phyloP scores from a whole-genome alignment of 2,797 vertebrate genomes.

The Hydrolagus colliei region DNA sequence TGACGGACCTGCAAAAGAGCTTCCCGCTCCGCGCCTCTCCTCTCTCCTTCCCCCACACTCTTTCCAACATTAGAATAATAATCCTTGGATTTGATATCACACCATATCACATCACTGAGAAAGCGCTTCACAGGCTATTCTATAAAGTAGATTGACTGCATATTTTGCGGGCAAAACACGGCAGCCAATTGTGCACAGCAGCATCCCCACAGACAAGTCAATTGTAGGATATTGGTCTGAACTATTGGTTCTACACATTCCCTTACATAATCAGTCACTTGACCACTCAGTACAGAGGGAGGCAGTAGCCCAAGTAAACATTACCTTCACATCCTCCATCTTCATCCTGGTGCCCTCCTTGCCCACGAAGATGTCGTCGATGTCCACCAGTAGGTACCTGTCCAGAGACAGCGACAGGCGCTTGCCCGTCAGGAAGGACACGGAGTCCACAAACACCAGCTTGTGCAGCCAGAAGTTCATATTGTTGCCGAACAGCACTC shows the following conservation, averaged over 20 bases:
- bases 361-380: conserved; percentile 97
- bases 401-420: conserved; percentile 85
- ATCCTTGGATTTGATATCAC: no score
- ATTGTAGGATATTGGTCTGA: no score
- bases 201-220: not conserved
- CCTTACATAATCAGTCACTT: not conserved
- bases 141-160: no score
- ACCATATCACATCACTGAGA: no score
- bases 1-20: no score
- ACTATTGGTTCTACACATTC: not conserved
- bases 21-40: not conserved
- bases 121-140: no score
- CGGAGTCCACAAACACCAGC: conserved; percentile 85
- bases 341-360: conserved; percentile 98
- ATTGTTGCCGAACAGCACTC: conserved; percentile 95
- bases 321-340: conserved; percentile 91
- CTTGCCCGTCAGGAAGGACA: conserved; percentile 91
- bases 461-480: conserved; percentile 97
- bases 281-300: not conserved
- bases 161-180: no score
- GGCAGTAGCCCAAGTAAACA: not conserved
- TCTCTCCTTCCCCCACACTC: not conserved
- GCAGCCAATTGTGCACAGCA: no score
- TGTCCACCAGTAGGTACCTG: conserved; percentile 90
- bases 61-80: no score